Evolutionary conservation across 2,797 vertebrate species (phyloP).

Genomic region (Chrosomus eos): DNA sequence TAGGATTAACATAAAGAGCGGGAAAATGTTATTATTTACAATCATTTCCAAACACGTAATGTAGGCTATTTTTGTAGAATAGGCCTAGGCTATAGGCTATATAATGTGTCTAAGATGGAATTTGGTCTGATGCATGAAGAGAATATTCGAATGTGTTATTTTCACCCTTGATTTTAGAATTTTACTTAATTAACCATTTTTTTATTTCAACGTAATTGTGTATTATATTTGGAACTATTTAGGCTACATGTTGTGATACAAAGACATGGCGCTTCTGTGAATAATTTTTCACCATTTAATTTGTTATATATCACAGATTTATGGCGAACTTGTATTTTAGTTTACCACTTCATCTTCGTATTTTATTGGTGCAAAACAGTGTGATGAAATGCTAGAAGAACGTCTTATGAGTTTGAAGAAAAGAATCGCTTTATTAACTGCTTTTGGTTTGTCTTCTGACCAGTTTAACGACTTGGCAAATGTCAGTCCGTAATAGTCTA

Average conservation of each 20-base stretch:
- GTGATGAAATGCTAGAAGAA: conserved; percentile 46
- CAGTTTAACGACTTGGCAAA: conserved; percentile 71
- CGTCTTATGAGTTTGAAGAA: conserved; percentile 54
- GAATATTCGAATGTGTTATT: neutral
- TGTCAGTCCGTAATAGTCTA: conserved; percentile 64
- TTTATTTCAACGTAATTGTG: neutral
- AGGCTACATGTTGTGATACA: neutral
- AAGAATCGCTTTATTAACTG: conserved; percentile 65
- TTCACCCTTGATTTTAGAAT: neutral
- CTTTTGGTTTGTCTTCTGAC: conserved; percentile 61
- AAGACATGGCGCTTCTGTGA: neutral
- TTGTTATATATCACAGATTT: neutral
- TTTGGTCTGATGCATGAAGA: neutral
- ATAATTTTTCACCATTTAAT: neutral
- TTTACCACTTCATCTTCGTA: neutral
- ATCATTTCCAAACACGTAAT: neutral
- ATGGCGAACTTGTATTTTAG: neutral
- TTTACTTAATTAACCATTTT: neutral
- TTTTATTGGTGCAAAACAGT: conserved; percentile 28
- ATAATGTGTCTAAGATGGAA: neutral
- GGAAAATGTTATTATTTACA: neutral
- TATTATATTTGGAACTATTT: neutral
- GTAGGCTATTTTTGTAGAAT: neutral
- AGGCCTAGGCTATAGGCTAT: neutral
- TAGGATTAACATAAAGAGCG: neutral